Evolutionary conservation across 2,888 invertebrate genomes (phyloP).

Genomic region (Lottia gigantea): DNA sequence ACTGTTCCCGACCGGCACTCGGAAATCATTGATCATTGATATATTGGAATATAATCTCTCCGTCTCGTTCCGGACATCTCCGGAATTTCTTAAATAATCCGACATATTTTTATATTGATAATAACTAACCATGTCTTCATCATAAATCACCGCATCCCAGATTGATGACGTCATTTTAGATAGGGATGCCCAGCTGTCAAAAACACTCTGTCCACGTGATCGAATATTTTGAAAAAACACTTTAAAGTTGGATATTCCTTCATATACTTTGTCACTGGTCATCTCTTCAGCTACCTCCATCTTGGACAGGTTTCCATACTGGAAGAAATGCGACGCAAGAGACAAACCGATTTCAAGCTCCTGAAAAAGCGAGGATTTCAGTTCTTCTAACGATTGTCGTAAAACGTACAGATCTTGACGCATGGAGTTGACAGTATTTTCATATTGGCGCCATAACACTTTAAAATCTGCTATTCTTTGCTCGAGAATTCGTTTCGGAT

Average conservation of each 20-base stretch:
- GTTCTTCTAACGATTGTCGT: constrained; percentile 18
- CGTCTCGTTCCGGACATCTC: constrained; percentile 29
- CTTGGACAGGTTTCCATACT: constrained; percentile 29
- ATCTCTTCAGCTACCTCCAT: constrained; percentile 35
- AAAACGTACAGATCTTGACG: constrained; percentile 31
- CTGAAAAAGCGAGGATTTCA: constrained; percentile 29
- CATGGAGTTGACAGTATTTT: constrained; percentile 23
- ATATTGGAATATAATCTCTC: constrained; percentile 11
- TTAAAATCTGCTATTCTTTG: constrained; percentile 32
- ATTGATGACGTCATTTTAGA: constrained; percentile 30
- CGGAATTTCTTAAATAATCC: constrained; percentile 32
- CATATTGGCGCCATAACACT: constrained; percentile 30
- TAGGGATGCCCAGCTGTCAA: constrained; percentile 42
- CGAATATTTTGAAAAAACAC: constrained; percentile 47
- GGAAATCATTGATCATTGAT: constrained; percentile 37
- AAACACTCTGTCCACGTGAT: constrained; percentile 46
- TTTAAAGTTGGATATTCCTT: constrained; percentile 33
- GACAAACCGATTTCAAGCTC: constrained; percentile 28
- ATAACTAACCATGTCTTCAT: constrained; percentile 44
- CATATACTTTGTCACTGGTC: constrained; percentile 34
- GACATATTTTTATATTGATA: constrained; percentile 41
- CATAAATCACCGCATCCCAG: constrained; percentile 44
- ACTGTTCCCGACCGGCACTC: constrained; percentile 33
- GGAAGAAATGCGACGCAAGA: constrained; percentile 30
- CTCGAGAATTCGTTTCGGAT: constrained; percentile 37